A percentile compares a stretch with the other conserved stretches of the same genome.
These are phyloP conservation scores for Plestiodon gilberti DNA, from an alignment of 2,113 vertebrate species.

Conservation along the genomic window DNA sequence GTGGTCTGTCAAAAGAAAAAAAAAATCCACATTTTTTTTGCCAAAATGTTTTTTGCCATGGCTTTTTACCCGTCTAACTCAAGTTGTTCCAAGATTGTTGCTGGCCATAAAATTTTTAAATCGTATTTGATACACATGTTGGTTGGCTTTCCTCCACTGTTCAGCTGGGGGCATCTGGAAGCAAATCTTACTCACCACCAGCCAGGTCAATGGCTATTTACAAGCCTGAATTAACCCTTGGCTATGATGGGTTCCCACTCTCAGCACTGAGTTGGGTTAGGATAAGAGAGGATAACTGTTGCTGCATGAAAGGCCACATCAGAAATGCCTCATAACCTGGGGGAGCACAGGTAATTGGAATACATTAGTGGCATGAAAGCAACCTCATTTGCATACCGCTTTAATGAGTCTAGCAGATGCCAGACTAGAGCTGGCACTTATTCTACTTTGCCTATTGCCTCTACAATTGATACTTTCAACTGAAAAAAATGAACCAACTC, in stretches of 20 bases:
- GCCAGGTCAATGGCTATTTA: neutral
- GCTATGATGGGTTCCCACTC: neutral
- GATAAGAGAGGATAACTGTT: neutral
- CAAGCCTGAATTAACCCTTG: neutral
- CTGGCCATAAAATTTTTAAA: too few species aligned
- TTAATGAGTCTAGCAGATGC: conserved; percentile 7
- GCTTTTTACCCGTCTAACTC: too few species aligned
- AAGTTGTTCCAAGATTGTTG: too few species aligned
- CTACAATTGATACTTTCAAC: neutral
- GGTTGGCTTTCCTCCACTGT: neutral
- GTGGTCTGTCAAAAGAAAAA: neutral
- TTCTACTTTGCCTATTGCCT: neutral
- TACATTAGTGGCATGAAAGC: neutral
- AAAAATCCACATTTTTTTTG: neutral
- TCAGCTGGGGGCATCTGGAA: too few species aligned
- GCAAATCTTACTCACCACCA: neutral
- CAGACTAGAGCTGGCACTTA: neutral
- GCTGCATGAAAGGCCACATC: neutral
- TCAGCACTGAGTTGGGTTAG: neutral
- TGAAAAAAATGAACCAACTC: neutral
- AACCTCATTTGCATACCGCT: neutral
- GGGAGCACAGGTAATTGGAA: conserved; percentile 1
- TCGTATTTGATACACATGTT: too few species aligned
- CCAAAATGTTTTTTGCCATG: too few species aligned
- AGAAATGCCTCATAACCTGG: neutral